Evolutionary conservation across 2,888 invertebrate species (phyloP), one percentile per base, ranked within the genome.

Genomic region (Cloeon dipterum): DNA sequence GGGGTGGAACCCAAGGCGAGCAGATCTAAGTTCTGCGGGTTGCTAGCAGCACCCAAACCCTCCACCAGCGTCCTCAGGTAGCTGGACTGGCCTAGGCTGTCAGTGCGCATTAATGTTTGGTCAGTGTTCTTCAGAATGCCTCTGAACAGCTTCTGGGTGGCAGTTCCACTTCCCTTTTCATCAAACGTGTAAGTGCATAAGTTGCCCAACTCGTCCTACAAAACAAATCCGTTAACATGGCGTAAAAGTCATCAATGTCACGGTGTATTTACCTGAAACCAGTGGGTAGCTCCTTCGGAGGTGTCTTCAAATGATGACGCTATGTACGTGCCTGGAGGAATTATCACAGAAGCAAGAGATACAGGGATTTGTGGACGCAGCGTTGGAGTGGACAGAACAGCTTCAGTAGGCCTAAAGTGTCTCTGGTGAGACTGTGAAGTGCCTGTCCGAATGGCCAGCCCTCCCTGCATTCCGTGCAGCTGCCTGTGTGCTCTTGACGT

Each of bases 111-210:
- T 7, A 16, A n/a, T 14, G 13, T 5, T 5, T n/a, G 13, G 29
- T n/a, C n/a, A 14, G 13, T 10, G 5, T 13, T 7, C 16, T 29
- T 29, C n/a, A 29, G 29, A 5, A 29, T 7, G 5, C 13, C 16
- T 11, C 29, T 7, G 5, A 29, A n/a, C 5, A 29, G 29, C n/a
- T 29, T 29, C n/a, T 16, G n/a, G 26, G 44, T 43, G 11, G 65
- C 63, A 1, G 57, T 52, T 0, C 68, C 67, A 2, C 65, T 58
- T 45, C 74, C 72, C 46, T 74, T 75, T 47, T 81, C 79, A 47
- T 83, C 79, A 51, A 88, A 86, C 0, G 82, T 79, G 48, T 79
- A 79, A 1, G 82, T 78, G 58, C 81, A 68, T 79, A 83, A 85
- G 48, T 81, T 77, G 29, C 82, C 83, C 47, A 71, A 70, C 50